phyloP scores from a whole-genome alignment of 2,113 vertebrate species.

The Perognathus longimembris region DNA sequence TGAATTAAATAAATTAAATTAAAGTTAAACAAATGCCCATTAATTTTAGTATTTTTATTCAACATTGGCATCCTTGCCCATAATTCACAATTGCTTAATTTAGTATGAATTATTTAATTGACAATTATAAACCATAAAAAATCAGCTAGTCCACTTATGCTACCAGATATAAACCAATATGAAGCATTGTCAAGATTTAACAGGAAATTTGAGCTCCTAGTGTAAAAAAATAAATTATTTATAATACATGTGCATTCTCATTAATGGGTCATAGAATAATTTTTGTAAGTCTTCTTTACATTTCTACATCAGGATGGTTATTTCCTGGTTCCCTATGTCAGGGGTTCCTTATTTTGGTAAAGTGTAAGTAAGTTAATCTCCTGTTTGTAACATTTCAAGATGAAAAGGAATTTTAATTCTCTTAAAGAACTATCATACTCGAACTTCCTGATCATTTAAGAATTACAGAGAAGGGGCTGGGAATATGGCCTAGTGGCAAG shows the following conservation, averaged over 20 bases:
- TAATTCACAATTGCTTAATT: background rate
- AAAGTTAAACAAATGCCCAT: background rate
- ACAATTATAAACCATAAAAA: constrained; percentile 8
- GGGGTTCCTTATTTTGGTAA: constrained; percentile 6
- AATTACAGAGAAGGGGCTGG: no score
- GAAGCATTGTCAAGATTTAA: constrained; percentile 19
- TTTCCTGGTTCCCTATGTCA: constrained; percentile 62
- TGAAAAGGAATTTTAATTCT: constrained; percentile 80
- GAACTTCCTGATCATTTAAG: constrained; percentile 79
- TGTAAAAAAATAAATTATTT: constrained; percentile 36
- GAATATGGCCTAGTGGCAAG: no score
- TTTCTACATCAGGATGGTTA: background rate
- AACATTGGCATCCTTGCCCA: background rate
- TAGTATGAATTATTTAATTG: background rate
- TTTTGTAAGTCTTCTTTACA: background rate
- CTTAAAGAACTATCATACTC: constrained; percentile 85
- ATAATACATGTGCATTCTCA: background rate
- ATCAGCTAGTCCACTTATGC: background rate
- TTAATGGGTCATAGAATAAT: background rate
- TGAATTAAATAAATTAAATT: no score
- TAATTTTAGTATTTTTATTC: constrained; percentile 9
- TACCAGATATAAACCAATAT: background rate
- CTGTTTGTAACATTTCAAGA: constrained; percentile 72
- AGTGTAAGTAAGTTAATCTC: constrained; percentile 77
- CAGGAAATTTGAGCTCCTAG: background rate